Base-by-base conservation (phyloP, 2,888 invertebrate species). In the Nycteola revayana region DNA sequence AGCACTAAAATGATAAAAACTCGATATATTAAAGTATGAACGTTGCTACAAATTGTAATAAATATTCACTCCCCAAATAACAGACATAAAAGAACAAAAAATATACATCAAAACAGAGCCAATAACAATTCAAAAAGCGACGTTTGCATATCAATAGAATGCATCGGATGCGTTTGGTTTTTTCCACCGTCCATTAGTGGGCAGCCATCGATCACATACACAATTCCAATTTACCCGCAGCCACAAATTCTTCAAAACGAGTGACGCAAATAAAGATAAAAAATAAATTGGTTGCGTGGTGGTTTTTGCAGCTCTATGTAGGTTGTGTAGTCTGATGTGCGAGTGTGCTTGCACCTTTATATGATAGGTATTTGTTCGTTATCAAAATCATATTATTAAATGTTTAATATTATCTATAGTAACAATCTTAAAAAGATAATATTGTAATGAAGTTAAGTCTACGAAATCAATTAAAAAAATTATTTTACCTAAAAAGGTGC, bases 221-320 rank as follows among this genome's bases (percentile, higher is more conserved):
- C 82, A 71, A 78, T 80, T 77, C 79, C 85, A 86, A 84, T 85
- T 86, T 84, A 83, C 85, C 83, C 76, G 70, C 76, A 68, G 69
- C 82, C 82, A 83, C 84, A 83, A 83, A 84, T 84, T 80, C 84
- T 77, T 82, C 77, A 79, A 77, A 77, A 74, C 75, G 71, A 74
- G 74, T 75, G 74, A 55, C 50, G 44, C 63, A 63, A 64, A 67
- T 67, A 74, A 46, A 73, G 76, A 76, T 75, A 79, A 75, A 76
- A 77, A 75, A 73, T 66, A 71, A 74, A 56, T 58, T 50, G 56
- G 37, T 36, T 26, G 35, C 37, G 34, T 43, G 36, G 45, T 38
- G 54, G 53, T 46, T 40, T 50, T 57, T 45, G 40, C 56, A 42
- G 46, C 57, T 56, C 58, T 60, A 52, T 63, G 42, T 50, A 21